Base-by-base conservation (phyloP, 2,888 invertebrate species). In the Meloe dianella region DNA sequence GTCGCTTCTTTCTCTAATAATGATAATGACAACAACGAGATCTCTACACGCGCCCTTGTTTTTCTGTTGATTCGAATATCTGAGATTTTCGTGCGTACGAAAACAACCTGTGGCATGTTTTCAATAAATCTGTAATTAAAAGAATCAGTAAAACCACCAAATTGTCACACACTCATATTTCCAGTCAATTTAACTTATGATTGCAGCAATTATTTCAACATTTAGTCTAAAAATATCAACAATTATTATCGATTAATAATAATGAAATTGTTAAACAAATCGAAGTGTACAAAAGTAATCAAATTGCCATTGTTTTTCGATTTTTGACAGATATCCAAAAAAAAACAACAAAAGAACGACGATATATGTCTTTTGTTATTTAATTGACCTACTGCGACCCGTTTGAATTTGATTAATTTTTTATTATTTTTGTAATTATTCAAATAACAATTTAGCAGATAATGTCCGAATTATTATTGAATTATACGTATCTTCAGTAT, bases 401-500 rank as follows among this genome's bases (percentile, higher is more conserved):
- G 24, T 51, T 51, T 51, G 2, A 24, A 24, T 51, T 22, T 54
- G 24, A 22, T 54, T 54, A 54, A 14, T 24, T 24, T 47, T 0
- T 9, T 8, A 17, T 38, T 20, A 17, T 22, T 8, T 22, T 22
- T 22, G 17, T 22, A 22, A 22, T 20, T 17, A 2, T 47, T 22
- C 9, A 2, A 12, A 38, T 14, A 38, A 38, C 0, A 38, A 38
- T 38, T n/a, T n/a, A n/a, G n/a, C n/a, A n/a, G n/a, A n/a, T n/a
- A n/a, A 27, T 27, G 38, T 54, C 12, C 1, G 14, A 24, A 22
- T 54, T 54, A 47, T 8, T 20, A 14, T 54, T 24, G 14, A 10
- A n/a, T n/a, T 12, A 22, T 54, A 9, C 5, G 10, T 1, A 5
- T 24, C 6, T 2, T 1, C 0, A 0, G 77, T 77, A 67, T 67